Percentiles rank a stretch among this genome's conserved stretches.
Evolutionary conservation across 2,113 vertebrate genomes (phyloP).

Genomic region (Semicossyphus pulcher): DNA sequence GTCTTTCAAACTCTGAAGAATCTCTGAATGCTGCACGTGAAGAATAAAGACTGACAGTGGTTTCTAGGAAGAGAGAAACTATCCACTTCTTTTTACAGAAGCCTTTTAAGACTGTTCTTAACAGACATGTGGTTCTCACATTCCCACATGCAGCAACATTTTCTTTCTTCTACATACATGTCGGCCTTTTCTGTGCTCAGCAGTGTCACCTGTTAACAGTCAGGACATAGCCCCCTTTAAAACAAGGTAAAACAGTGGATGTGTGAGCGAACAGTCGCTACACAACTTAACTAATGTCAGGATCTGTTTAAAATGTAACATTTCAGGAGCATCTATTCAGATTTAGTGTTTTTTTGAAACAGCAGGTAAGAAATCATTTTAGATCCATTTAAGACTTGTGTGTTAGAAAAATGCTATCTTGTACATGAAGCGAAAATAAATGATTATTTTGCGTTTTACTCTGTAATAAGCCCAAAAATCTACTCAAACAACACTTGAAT

Average conservation of each 20-base stretch:
- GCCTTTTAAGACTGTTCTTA: not conserved
- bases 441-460: not conserved
- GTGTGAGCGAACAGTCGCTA: not conserved
- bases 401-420: not conserved
- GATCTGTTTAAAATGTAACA: constrained; percentile 1
- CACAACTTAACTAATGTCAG: constrained; percentile 9
- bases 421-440: not conserved
- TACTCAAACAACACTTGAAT: no score
- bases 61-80: constrained; percentile 16
- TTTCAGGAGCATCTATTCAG: constrained; percentile 13
- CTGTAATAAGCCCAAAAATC: not conserved
- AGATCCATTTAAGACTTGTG: constrained; percentile 21
- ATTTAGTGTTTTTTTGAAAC: constrained; percentile 37
- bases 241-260: constrained; percentile 35
- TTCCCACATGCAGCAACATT: no score
- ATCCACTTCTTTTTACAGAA: constrained; percentile 11
- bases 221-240: constrained; percentile 30
- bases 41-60: constrained; percentile 8
- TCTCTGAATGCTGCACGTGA: not conserved
- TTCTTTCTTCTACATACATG: no score
- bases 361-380: constrained; percentile 3
- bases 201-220: constrained; percentile 8
- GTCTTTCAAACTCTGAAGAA: constrained; percentile 5
- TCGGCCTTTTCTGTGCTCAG: constrained; percentile 11
- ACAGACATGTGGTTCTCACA: not conserved